Base-by-base conservation (phyloP, 2,797 vertebrate genomes). In the Hephaestus fuliginosus region DNA sequence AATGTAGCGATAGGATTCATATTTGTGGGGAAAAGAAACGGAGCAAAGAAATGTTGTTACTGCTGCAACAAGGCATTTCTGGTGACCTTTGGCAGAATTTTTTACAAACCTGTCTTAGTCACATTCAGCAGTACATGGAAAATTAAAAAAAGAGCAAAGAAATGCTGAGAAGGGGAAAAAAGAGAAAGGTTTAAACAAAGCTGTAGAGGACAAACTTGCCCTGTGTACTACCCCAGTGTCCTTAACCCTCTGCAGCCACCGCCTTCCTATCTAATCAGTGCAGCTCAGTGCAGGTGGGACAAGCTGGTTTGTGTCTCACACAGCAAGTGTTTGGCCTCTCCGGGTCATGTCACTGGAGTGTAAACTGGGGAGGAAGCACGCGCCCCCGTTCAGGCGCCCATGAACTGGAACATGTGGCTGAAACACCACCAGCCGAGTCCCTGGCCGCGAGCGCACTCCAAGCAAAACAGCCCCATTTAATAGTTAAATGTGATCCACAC, bases 321-420 rank as follows among this genome's bases (percentile, higher is more conserved):
- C 86, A 76, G 90, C 91, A 90, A 91, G 91, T 88, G 90, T 78
- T 88, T 49, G 63, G 85, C 79, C 89, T 91, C 83, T 82, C 77
- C 56, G 84, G 88, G 88, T 91, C 89, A 74, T 83, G 88, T 89
- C 93, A 89, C 85, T 82, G 88, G 86, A 89, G 90, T 91, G 88
- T 87, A 88, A 93, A 91, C 85, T 28, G 72, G 84, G 83, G 80
- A 91, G 86, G 90, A 91, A 93, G 88, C 92, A 90, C 91, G 84
- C 69, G 78, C 76, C 85, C 91, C 91, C n/a, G 61, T 86, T 90
- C 86, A 89, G 88, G 84, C 80, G 44, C 78, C 89, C 53, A 67
- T 88, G 90, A 89, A 92, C 87, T 91, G 90, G 82, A 92, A 91
- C 91, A 91, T 92, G 91, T 92, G 91, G 92, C 85, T 86, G 78